Evolutionary conservation across 2,113 vertebrate genomes (phyloP).

Genomic region (Hippocampus abdominalis): DNA sequence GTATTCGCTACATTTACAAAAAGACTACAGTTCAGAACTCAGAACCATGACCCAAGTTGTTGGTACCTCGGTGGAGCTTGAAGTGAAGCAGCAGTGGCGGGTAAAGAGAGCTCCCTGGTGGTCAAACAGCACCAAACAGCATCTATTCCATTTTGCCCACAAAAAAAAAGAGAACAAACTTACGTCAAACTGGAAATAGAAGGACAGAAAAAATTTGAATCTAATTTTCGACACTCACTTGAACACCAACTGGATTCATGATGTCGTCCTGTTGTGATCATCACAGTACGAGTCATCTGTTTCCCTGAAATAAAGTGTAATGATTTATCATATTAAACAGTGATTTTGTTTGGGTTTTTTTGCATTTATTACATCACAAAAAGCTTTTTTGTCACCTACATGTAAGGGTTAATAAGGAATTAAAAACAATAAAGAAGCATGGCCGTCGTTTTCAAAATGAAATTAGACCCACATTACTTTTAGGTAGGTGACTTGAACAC

Average conservation of each 20-base stretch:
- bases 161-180: not conserved
- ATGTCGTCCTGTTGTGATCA: too few relatives aligned
- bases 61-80: not conserved
- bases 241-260: not conserved
- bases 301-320: too few relatives aligned
- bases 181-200: not conserved
- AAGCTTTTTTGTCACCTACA: not conserved
- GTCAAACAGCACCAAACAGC: not conserved
- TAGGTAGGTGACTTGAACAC: too few relatives aligned
- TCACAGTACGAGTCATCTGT: too few relatives aligned
- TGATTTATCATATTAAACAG: too few relatives aligned
- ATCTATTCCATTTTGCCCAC: not conserved
- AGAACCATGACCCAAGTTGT: not conserved
- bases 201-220: not conserved
- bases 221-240: not conserved
- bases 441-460: too few relatives aligned
- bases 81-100: not conserved
- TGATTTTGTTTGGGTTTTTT: too few relatives aligned
- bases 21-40: not conserved
- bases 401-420: not conserved
- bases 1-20: not conserved
- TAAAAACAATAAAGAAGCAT: too few relatives aligned
- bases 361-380: not conserved
- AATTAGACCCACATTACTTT: too few relatives aligned
- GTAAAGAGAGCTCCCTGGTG: conserved; percentile 11